phyloP scores from a whole-genome alignment of 2,113 vertebrate genomes.

The Etia nguti region DNA sequence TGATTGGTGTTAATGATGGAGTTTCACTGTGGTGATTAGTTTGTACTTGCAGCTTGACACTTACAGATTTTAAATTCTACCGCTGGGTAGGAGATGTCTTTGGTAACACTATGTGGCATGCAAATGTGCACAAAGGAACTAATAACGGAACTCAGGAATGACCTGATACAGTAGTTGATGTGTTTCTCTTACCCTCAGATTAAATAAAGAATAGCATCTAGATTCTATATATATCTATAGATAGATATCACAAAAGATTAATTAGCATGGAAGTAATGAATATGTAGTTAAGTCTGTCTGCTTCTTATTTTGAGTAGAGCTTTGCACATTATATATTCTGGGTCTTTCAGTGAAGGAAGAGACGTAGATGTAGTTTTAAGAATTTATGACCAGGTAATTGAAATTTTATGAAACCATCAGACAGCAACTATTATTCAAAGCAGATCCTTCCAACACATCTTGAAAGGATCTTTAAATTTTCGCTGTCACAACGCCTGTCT shows the following conservation, averaged over 20 bases:
- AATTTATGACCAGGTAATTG: not conserved
- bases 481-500: not conserved
- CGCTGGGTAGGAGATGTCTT: not conserved
- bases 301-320: not conserved
- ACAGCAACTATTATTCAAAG: not conserved
- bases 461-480: not conserved
- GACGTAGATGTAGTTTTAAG: not conserved
- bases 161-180: not conserved
- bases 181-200: not conserved
- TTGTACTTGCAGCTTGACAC: not conserved
- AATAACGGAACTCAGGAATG: not conserved
- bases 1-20: not conserved
- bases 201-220: not conserved
- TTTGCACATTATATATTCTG: not conserved
- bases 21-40: not conserved
- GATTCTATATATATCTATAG: not conserved
- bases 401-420: not conserved
- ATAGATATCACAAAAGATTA: not conserved
- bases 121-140: not conserved
- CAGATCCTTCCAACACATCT: not conserved
- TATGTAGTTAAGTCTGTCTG: not conserved
- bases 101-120: not conserved
- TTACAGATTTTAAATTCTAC: not conserved
- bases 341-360: not conserved
- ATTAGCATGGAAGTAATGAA: not conserved